Conservation (phyloP, 1,140 invertebrate species). For the Dreissena rostriformis region DNA sequence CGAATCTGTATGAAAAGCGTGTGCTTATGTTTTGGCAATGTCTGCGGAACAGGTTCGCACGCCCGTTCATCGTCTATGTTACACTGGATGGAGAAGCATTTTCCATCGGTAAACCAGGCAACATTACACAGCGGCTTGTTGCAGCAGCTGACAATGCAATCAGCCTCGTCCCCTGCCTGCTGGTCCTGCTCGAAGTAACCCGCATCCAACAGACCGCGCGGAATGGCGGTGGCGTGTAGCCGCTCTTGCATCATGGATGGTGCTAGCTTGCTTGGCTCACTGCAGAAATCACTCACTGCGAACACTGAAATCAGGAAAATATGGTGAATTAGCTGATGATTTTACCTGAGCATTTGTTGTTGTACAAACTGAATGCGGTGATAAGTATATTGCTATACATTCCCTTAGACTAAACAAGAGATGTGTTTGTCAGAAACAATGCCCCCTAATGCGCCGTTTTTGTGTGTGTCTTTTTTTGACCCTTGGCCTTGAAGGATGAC, state of each 20-base stretch:
- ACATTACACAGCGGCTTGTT: conserved; percentile 87
- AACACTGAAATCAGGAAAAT: too few species aligned
- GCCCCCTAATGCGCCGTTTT: too few species aligned
- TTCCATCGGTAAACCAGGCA: conserved; percentile 88
- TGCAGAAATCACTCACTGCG: not conserved
- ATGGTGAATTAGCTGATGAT: too few species aligned
- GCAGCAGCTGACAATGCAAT: conserved; percentile 90
- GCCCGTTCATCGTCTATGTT: conserved; percentile 83
- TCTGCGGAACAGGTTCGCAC: conserved; percentile 84
- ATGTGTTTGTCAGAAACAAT: too few species aligned
- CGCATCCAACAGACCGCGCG: conserved; percentile 55
- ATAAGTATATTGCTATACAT: too few species aligned
- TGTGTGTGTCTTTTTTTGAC: too few species aligned
- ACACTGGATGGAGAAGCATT: conserved; percentile 87
- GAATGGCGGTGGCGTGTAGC: conserved; percentile 53
- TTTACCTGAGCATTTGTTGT: too few species aligned
- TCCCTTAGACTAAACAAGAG: too few species aligned
- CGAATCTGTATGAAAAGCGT: conserved; percentile 62
- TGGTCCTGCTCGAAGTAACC: conserved; percentile 81
- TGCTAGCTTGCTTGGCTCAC: not conserved
- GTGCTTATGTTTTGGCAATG: conserved; percentile 44
- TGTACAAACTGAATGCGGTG: too few species aligned
- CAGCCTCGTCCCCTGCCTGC: conserved; percentile 83
- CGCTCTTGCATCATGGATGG: conserved; percentile 5
- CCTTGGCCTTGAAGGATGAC: too few species aligned